These are phyloP conservation scores for Megaceryle torquata DNA, from an alignment of 2,113 vertebrate species.

Conservation along the genomic window DNA sequence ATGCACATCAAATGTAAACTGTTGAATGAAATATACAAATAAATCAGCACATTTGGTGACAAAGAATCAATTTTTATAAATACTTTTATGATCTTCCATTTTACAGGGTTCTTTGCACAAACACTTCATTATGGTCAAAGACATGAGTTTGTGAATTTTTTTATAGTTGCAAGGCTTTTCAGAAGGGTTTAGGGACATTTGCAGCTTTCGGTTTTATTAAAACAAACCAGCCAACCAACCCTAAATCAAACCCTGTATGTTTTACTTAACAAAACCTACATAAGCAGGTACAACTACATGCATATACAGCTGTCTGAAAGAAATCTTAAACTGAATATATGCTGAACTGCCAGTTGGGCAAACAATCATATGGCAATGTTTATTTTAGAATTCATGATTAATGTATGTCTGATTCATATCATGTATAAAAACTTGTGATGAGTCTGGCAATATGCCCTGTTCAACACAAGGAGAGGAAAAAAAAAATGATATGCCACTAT, in stretches of 20 bases:
- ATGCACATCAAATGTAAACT: background rate
- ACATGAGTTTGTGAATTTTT: background rate
- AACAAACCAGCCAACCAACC: background rate
- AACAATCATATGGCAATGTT: background rate
- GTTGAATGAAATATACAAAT: background rate
- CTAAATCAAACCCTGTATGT: background rate
- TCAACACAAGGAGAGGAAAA: background rate
- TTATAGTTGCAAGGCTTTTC: background rate
- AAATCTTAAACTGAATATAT: background rate
- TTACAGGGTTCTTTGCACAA: background rate
- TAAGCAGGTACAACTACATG: background rate
- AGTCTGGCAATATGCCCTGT: background rate
- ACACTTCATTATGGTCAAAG: background rate
- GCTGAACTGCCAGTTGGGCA: background rate
- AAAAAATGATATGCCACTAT: background rate
- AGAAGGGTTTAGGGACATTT: background rate
- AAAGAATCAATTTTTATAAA: background rate
- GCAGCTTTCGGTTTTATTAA: background rate
- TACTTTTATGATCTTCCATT: background rate
- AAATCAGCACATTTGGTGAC: background rate
- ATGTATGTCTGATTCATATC: background rate
- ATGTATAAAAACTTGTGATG: background rate
- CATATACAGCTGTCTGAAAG: background rate
- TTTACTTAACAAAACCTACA: background rate
- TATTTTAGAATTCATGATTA: background rate